These are phyloP conservation scores for Recurvirostra avosetta DNA, from an alignment of 2,113 vertebrate genomes.

Conservation along the genomic window DNA sequence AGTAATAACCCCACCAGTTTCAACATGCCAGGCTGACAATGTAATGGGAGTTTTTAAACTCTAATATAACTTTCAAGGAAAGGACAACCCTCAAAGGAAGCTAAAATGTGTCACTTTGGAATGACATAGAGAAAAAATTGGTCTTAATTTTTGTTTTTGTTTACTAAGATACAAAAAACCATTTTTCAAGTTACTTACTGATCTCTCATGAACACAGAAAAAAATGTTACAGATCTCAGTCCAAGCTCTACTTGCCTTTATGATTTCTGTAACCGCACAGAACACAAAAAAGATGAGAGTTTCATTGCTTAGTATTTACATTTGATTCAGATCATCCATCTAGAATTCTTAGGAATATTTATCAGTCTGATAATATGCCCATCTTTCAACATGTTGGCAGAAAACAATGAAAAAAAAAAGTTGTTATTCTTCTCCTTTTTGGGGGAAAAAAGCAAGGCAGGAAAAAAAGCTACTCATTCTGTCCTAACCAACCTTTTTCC, in stretches of 20 bases:
- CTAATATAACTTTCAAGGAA: background rate
- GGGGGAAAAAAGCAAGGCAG: background rate
- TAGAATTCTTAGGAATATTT: conserved; percentile 19
- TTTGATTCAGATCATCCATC: conserved; percentile 29
- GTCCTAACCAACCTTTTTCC: background rate
- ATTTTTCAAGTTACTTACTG: background rate
- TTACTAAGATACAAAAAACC: background rate
- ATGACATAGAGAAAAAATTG: background rate
- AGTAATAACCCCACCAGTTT: conserved; percentile 5
- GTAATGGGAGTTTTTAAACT: background rate
- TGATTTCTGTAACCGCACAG: background rate
- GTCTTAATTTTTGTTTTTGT: conserved; percentile 18
- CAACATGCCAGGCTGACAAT: background rate
- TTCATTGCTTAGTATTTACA: background rate
- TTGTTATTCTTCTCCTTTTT: background rate
- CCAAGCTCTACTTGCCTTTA: background rate
- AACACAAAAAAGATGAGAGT: background rate
- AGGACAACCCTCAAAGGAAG: background rate
- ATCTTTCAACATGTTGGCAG: conserved; percentile 7
- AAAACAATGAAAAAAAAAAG: background rate
- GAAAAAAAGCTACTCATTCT: background rate
- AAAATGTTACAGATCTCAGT: conserved; percentile 40
- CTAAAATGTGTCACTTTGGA: background rate
- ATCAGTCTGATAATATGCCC: conserved; percentile 9
- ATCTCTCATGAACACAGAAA: background rate